A percentile compares a stretch with the other conserved stretches of the same genome.
Evolutionary conservation across 2,797 vertebrate species (phyloP).

Genomic region (Lutjanus argentimaculatus): DNA sequence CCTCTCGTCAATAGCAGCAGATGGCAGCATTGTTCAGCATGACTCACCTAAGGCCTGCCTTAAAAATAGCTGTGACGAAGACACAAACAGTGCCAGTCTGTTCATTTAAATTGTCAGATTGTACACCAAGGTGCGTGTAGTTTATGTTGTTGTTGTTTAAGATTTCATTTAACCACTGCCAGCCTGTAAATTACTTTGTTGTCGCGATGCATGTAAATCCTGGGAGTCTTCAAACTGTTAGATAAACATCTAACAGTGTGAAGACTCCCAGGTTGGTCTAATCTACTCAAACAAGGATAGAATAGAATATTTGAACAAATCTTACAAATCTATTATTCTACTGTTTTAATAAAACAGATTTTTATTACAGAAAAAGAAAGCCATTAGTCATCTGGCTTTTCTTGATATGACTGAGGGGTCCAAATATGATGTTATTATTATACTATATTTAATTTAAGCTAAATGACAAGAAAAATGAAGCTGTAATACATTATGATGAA

Average conservation of each 20-base stretch:
- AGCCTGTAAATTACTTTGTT: not conserved
- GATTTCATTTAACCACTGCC: not conserved
- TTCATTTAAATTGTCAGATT: not conserved
- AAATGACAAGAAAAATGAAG: not conserved
- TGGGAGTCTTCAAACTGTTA: too few relatives aligned
- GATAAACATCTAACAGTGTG: too few relatives aligned
- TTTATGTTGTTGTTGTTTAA: not conserved
- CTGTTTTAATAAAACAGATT: not conserved
- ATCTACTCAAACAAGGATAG: not conserved
- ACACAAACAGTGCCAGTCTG: not conserved
- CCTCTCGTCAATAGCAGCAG: constrained; percentile 54
- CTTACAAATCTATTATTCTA: not conserved
- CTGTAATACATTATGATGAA: not conserved
- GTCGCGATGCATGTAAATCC: not conserved
- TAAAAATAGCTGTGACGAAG: not conserved
- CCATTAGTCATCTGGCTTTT: too few relatives aligned
- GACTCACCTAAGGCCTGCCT: not conserved
- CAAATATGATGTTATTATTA: not conserved
- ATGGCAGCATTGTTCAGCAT: constrained; percentile 73
- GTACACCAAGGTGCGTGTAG: not conserved
- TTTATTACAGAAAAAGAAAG: not conserved
- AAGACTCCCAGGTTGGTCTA: too few relatives aligned
- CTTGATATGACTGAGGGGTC: not conserved
- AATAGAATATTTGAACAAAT: not conserved
- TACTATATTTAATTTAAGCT: not conserved